phyloP scores from a whole-genome alignment of 2,888 invertebrate genomes.

The Tenodera sinensis region DNA sequence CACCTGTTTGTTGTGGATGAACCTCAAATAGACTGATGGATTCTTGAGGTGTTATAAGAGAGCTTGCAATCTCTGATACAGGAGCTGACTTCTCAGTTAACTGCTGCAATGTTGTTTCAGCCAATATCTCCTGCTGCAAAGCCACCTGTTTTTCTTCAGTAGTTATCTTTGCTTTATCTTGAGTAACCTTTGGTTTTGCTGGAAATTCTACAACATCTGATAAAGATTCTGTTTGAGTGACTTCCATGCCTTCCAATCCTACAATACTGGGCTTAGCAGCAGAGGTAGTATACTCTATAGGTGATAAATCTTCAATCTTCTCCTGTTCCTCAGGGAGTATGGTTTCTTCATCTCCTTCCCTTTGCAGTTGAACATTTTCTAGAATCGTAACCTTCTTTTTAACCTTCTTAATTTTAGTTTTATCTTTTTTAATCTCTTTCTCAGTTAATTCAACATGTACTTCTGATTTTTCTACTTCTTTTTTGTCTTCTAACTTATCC shows the following conservation, averaged over 20 bases:
- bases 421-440: conserved; percentile 38
- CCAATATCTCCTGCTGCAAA: conserved; percentile 21
- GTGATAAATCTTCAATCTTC: conserved; percentile 22
- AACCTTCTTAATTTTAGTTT: conserved; percentile 5
- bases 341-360: conserved; percentile 38
- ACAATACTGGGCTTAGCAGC: conserved; percentile 9
- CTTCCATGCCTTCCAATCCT: neutral
- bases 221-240: neutral
- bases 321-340: conserved; percentile 34
- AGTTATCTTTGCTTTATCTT: neutral
- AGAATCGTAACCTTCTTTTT: conserved; percentile 34
- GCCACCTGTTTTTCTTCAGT: conserved; percentile 15
- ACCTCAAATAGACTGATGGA: conserved; percentile 34
- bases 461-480: conserved; percentile 26
- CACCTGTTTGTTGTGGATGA: conserved; percentile 28
- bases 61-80: conserved; percentile 31
- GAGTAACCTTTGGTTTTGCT: neutral
- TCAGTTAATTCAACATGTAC: conserved; percentile 1
- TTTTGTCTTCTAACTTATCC: conserved; percentile 14
- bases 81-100: conserved; percentile 29
- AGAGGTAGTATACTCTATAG: conserved; percentile 21
- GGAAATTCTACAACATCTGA: neutral
- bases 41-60: conserved; percentile 34
- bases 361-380: conserved; percentile 35
- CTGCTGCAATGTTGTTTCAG: conserved; percentile 25